phyloP scores from a whole-genome alignment of 1,140 invertebrate genomes.

The Agrilus planipennis region DNA sequence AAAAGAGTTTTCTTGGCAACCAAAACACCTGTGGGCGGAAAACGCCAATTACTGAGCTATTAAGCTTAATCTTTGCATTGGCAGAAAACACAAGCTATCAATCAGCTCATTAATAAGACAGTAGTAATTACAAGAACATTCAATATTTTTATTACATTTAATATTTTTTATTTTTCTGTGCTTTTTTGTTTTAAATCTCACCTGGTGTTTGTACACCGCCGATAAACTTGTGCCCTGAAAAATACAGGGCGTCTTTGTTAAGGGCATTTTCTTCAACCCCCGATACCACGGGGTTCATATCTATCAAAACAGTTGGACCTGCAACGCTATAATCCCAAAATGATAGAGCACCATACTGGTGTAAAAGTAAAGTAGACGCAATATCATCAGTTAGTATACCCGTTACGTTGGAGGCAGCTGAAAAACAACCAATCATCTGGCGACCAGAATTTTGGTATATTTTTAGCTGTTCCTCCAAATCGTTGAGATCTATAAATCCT shows the following conservation, averaged over 20 bases:
- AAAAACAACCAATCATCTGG: constrained; percentile 74
- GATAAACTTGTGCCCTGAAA: constrained; percentile 84
- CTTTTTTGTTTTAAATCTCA: constrained; percentile 18
- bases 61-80: too few species aligned
- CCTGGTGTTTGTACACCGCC: constrained; percentile 79
- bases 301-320: constrained; percentile 65
- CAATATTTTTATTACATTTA: not conserved
- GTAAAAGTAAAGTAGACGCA: constrained; percentile 66
- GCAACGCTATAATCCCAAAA: constrained; percentile 88
- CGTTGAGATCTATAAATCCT: constrained; percentile 66
- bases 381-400: constrained; percentile 79
- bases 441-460: constrained; percentile 41
- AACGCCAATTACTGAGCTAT: too few species aligned
- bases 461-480: constrained; percentile 61
- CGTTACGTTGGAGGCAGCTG: constrained; percentile 79
- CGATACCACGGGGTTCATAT: constrained; percentile 67
- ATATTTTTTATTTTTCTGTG: not conserved
- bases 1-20: constrained; percentile 56
- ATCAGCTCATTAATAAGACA: too few species aligned
- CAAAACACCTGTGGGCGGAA: constrained; percentile 54
- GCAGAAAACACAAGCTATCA: constrained; percentile 17
- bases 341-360: constrained; percentile 65
- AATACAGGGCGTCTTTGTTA: constrained; percentile 80
- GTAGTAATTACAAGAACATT: not conserved
- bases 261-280: constrained; percentile 28